A percentile compares a stretch with the other conserved stretches of the same genome.
phyloP scores from a whole-genome alignment of 2,888 invertebrate genomes.

The Clistopyga incitator region DNA sequence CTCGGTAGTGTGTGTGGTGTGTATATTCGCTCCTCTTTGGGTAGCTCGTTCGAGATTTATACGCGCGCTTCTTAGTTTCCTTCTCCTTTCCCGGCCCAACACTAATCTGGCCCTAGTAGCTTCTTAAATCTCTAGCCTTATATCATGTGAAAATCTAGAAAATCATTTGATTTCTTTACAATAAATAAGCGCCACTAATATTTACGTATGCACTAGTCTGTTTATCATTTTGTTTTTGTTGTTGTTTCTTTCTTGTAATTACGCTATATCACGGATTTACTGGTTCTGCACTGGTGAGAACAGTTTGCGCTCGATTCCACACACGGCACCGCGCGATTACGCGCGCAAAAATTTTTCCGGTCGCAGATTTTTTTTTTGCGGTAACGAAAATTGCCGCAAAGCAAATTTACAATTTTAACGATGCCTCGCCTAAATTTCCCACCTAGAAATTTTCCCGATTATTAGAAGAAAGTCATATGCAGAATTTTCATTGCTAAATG shows the following conservation, averaged over 20 bases:
- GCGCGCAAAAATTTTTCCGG: no score
- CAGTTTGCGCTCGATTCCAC: slow-evolving; percentile 49
- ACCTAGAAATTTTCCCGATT: no score
- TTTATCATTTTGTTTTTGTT: slow-evolving; percentile 26
- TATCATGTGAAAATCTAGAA: slow-evolving; percentile 60
- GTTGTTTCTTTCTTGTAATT: slow-evolving; percentile 17
- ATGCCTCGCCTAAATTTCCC: no score
- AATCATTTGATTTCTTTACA: slow-evolving; percentile 60
- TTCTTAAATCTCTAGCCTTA: slow-evolving; percentile 54
- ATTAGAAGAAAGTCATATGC: no score
- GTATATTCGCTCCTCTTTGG: slow-evolving; percentile 49
- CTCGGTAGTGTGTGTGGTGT: slow-evolving; percentile 33
- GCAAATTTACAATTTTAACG: no score
- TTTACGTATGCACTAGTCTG: slow-evolving; percentile 26
- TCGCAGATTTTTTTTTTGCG: no score
- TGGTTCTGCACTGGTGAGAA: slow-evolving; percentile 71
- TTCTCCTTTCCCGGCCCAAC: slow-evolving; percentile 9
- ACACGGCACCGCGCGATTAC: slow-evolving; percentile 13
- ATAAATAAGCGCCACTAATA: slow-evolving; percentile 61
- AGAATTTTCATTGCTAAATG: no score
- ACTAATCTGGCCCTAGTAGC: slow-evolving; percentile 35
- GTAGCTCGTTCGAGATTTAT: slow-evolving; percentile 28
- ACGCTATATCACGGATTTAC: slow-evolving; percentile 22
- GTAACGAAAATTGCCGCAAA: no score
- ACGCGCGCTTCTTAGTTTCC: slow-evolving; percentile 14